These are phyloP conservation scores for Sebastes schlegelii DNA, from an alignment of 2,113 vertebrate species.

Conservation along the genomic window DNA sequence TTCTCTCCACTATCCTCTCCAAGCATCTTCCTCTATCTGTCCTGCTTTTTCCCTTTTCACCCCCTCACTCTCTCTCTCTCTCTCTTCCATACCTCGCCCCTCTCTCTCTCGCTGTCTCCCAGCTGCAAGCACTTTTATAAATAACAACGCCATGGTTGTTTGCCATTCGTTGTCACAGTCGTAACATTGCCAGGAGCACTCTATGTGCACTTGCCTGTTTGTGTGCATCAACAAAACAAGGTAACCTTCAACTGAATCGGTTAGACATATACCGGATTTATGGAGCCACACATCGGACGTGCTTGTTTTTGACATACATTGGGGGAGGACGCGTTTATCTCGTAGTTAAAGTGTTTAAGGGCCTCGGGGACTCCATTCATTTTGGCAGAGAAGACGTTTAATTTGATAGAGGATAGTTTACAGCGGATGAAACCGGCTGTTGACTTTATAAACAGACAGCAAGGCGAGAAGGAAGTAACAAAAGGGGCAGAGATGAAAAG, in stretches of 20 bases:
- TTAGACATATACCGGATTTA: conserved; percentile 53
- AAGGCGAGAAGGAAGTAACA: background rate
- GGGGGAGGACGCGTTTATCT: conserved; percentile 21
- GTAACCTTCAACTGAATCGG: conserved; percentile 57
- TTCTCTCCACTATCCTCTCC: conserved; percentile 24
- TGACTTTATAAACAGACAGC: conserved; percentile 27
- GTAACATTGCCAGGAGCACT: conserved; percentile 58
- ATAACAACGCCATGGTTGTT: conserved; percentile 50
- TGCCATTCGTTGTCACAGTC: conserved; percentile 59
- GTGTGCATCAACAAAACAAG: conserved; percentile 50
- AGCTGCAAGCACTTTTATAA: conserved; percentile 47
- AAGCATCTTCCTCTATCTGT: background rate
- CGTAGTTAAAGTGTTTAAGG: conserved; percentile 35
- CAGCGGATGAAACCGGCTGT: conserved; percentile 15
- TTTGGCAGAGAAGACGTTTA: conserved; percentile 32
- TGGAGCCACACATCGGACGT: conserved; percentile 31
- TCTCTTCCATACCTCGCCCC: background rate
- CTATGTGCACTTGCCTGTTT: conserved; percentile 44
- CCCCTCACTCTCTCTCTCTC: background rate
- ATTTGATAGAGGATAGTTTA: conserved; percentile 44
- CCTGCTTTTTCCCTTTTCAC: background rate
- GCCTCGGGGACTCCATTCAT: conserved; percentile 30
- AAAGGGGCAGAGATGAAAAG: background rate
- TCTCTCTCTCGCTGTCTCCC: conserved; percentile 6
- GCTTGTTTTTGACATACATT: conserved; percentile 26